phyloP scores from a whole-genome alignment of 1,140 invertebrate species.

The Drosophila pectinifera region DNA sequence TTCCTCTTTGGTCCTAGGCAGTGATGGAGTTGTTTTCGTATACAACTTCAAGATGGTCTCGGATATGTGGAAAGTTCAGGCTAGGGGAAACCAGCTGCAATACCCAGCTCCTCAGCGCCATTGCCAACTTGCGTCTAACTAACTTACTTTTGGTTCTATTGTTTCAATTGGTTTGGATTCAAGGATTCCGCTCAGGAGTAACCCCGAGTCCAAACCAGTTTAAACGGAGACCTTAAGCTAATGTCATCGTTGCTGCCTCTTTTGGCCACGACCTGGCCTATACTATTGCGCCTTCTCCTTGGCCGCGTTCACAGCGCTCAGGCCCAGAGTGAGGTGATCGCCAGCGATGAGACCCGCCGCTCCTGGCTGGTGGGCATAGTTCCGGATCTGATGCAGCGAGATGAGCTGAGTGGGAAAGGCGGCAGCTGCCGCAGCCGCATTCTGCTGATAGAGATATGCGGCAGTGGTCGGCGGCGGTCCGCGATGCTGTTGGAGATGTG shows the following conservation, averaged over 20 bases:
- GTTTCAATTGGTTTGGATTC: conserved; percentile 25
- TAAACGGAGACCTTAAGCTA: conserved; percentile 36
- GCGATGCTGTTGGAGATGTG: conserved; percentile 87
- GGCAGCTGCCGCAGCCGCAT: conserved; percentile 86
- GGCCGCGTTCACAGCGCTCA: conserved; percentile 66
- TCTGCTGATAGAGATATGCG: conserved; percentile 81
- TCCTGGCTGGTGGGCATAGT: conserved; percentile 95
- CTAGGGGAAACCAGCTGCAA: neutral
- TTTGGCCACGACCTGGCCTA: conserved; percentile 57
- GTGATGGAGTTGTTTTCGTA: conserved; percentile 30
- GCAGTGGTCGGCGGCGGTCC: conserved; percentile 86
- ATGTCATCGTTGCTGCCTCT: conserved; percentile 61
- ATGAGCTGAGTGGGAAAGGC: conserved; percentile 96
- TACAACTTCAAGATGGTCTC: neutral
- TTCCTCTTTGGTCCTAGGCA: conserved; percentile 16
- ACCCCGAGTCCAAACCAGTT: conserved; percentile 16
- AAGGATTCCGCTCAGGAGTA: neutral
- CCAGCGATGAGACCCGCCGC: conserved; percentile 85
- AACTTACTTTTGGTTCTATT: conserved; percentile 7
- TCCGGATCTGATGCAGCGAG: conserved; percentile 97
- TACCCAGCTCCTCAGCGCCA: neutral
- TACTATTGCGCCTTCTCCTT: conserved; percentile 85
- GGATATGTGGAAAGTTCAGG: conserved; percentile 13
- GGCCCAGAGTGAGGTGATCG: conserved; percentile 81
- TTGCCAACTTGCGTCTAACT: conserved; percentile 22